phyloP scores from a whole-genome alignment of 2,113 vertebrate genomes.

The Plestiodon gilberti region DNA sequence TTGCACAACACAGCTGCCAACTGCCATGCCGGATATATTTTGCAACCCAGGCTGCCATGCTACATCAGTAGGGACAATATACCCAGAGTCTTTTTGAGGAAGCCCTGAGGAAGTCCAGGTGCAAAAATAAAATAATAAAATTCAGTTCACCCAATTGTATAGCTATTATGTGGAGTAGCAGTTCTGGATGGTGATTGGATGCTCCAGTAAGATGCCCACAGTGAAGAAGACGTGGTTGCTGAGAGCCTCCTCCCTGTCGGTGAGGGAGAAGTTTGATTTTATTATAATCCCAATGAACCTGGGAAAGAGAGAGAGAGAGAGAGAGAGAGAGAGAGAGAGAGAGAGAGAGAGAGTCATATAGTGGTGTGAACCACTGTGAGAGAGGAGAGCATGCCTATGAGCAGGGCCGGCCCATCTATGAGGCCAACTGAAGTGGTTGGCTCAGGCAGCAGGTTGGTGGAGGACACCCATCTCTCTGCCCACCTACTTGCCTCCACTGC shows the following conservation, averaged over 20 bases:
- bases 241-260: background rate
- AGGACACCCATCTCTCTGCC: no score
- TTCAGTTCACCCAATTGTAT: conserved; percentile 58
- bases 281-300: background rate
- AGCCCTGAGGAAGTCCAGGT: conserved; percentile 75
- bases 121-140: conserved; percentile 53
- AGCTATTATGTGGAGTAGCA: conserved; percentile 52
- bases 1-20: conserved; percentile 84
- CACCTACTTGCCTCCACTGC: no score
- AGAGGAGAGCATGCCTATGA: background rate
- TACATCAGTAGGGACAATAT: conserved; percentile 71
- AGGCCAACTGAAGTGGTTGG: no score
- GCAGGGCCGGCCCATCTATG: no score
- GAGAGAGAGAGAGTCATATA: fast-evolving
- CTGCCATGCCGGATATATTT: conserved; percentile 84
- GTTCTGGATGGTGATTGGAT: background rate
- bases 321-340: fast-evolving
- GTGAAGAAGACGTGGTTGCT: background rate
- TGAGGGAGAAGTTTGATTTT: conserved; percentile 26
- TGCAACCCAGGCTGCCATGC: conserved; percentile 76
- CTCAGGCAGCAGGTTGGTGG: no score
- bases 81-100: conserved; percentile 65
- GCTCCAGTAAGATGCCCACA: background rate
- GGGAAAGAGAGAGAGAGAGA: fast-evolving
- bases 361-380: background rate